Base-by-base conservation (phyloP, 2,113 vertebrate species). In the Neotragus pygmaeus region DNA sequence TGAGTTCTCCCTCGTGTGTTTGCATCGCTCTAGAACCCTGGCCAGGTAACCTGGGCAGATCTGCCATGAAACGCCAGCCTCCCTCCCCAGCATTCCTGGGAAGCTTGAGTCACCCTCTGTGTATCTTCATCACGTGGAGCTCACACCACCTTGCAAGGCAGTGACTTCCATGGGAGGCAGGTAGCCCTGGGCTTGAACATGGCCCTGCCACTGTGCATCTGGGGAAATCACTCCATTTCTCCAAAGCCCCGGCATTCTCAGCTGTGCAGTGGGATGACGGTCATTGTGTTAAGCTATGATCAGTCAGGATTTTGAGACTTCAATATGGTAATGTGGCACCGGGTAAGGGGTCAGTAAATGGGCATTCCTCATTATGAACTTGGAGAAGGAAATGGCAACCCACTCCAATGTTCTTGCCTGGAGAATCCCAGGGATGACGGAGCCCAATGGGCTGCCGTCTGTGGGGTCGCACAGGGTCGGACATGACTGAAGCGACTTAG, bases 241-340 rank as follows among this genome's bases (percentile, higher is more conserved):
- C 27, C 39, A 0, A 33, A 28, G 39, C 47, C 75, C 6, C 0
- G 0, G 11, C 19, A 2, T 1, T 12, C 33, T 23, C 15, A 14
- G 14, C 21, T 28, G 9, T 55, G 2, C 39, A 1, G 0, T 0
- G 39, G 7, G 4, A 11, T 17, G n/a, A 5, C 2, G 6, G 75
- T 11, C 25, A 43, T 21, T 43, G 60, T 25, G 55, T 47, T 58
- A 19, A 43, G 5, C 49, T 77, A 13, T 0, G 2, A 77, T 23
- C 43, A 51, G 30, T 6, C 25, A 1, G 78, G 28, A 53, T 33
- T 28, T 33, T 30, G 55, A 49, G 23, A 9, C 11, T 62, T 78
- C 57, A 51, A 0, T 11, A 6, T 13, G 11, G 47, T 17, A 3
- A 55, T 3, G 1, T 27, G 64, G 45, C n/a, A 21, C 47, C 27